phyloP scores from a whole-genome alignment of 2,113 vertebrate genomes.

The Gasterosteus nipponicus region DNA sequence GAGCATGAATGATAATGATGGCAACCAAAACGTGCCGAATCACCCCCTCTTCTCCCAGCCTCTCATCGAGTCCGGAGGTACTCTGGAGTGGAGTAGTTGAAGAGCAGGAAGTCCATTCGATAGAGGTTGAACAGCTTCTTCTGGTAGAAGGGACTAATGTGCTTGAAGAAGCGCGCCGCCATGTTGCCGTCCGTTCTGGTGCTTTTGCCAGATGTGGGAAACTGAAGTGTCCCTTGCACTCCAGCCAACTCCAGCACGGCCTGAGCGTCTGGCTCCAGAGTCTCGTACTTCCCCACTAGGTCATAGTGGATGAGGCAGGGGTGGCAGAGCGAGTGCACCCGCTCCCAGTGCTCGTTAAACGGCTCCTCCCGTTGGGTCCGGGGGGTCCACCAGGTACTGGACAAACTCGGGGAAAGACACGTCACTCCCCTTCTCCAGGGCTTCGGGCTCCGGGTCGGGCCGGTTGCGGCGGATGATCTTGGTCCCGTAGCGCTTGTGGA shows the following conservation, averaged over 20 bases:
- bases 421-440: conserved; percentile 85
- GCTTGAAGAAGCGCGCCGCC: conserved; percentile 87
- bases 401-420: conserved; percentile 93
- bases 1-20: neutral
- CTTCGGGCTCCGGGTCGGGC: conserved; percentile 74
- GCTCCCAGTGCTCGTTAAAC: conserved; percentile 97
- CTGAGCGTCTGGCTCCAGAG: conserved; percentile 86
- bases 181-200: conserved; percentile 83
- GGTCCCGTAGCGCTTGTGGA: conserved; percentile 93
- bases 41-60: neutral
- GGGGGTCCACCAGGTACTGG: conserved; percentile 92
- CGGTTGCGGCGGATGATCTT: conserved; percentile 90
- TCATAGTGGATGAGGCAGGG: conserved; percentile 94
- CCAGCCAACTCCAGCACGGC: conserved; percentile 87
- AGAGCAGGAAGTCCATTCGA: conserved; percentile 95
- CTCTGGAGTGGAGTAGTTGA: conserved; percentile 92
- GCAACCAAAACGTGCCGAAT: conserved; percentile 56
- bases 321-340: conserved; percentile 92
- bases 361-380: conserved; percentile 89
- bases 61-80: conserved; percentile 84
- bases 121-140: conserved; percentile 93
- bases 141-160: conserved; percentile 93
- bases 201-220: conserved; percentile 83
- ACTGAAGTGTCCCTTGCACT: conserved; percentile 78
- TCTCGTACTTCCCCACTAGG: conserved; percentile 94